Base-by-base conservation (phyloP, 1,140 invertebrate species). In the Drosophila lini region DNA sequence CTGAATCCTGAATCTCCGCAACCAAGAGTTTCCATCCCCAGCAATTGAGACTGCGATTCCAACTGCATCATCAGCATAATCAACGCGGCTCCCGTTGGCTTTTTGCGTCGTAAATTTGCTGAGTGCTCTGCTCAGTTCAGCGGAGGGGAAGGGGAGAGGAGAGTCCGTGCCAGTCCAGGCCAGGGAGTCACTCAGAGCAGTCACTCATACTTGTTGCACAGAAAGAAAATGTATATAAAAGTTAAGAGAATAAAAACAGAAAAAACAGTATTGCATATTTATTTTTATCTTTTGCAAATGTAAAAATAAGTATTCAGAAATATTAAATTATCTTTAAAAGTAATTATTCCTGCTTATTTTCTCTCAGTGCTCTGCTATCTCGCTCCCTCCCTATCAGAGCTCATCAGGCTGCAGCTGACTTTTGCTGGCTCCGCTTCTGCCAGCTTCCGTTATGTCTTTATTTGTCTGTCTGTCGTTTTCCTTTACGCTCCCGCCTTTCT, bases 11-110 rank as follows among this genome's bases (percentile, higher is more conserved):
- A 9, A n/a, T 25, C 41, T 63, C 38, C 2, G 34, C 47, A 38
- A 8, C 25, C 19, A 25, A 60, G 19, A 16, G 44, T n/a, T 67
- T 45, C 52, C 67, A 25, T 32, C 22, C 65, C 42, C 44, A 38
- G 44, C 57, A 61, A 74, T 55, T 50, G 38, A 44, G 52, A 53
- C 64, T 57, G 62, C 52, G 58, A 76, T 74, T 77, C 56, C 80
- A 71, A 74, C 78, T 88, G 84, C 84, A 89, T 89, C 84, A 89
- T 89, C 84, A 89, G 84, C 84, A 89, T 89, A 89, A 89, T 89
- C 84, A 89, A 89, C 84, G 84, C 85, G 75, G 75, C 70, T 78
- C 80, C 65, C 78, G 84, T 88, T 88, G 76, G 84, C 83, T 89
- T 89, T 89, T 89, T 90, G 78, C 80, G 69, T 89, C 84, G 84